phyloP scores from a whole-genome alignment of 2,797 vertebrate genomes.

The Euphonia xanthogaster region DNA sequence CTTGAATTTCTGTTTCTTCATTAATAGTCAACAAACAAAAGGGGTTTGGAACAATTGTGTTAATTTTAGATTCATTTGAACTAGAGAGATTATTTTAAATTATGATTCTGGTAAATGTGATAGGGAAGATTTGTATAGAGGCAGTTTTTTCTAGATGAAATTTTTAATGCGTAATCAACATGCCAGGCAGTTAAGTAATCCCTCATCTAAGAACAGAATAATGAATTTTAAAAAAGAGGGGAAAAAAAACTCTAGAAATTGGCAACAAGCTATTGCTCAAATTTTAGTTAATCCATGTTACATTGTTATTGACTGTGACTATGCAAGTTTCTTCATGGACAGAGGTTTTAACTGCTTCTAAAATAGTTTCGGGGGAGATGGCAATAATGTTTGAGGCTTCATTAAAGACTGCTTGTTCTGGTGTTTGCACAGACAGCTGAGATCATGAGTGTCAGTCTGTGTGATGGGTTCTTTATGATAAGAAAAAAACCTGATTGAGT shows the following conservation, averaged over 20 bases:
- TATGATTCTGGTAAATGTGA: background rate
- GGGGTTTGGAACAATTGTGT: background rate
- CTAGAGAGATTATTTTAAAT: background rate
- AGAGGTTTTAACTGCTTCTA: slow-evolving; percentile 49
- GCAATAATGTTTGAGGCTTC: slow-evolving; percentile 56
- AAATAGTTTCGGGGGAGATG: slow-evolving; percentile 30
- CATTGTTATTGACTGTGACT: background rate
- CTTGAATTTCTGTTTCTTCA: background rate
- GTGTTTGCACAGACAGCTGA: slow-evolving; percentile 64
- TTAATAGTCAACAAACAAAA: background rate
- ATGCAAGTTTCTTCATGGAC: background rate
- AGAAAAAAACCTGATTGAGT: slow-evolving; percentile 18
- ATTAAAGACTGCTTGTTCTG: slow-evolving; percentile 65
- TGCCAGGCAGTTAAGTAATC: slow-evolving; percentile 22
- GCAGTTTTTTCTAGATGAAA: slow-evolving; percentile 19
- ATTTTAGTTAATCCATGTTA: background rate
- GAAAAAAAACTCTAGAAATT: background rate
- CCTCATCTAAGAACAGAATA: background rate
- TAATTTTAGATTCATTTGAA: slow-evolving; percentile 23
- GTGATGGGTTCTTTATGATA: slow-evolving; percentile 38
- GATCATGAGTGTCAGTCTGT: slow-evolving; percentile 63
- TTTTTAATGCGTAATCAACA: slow-evolving; percentile 1
- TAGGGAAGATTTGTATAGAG: background rate
- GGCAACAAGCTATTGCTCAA: background rate
- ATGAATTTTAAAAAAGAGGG: fast-evolving